phyloP scores from a whole-genome alignment of 2,888 invertebrate species.

The Lasioglossum villosulum region DNA sequence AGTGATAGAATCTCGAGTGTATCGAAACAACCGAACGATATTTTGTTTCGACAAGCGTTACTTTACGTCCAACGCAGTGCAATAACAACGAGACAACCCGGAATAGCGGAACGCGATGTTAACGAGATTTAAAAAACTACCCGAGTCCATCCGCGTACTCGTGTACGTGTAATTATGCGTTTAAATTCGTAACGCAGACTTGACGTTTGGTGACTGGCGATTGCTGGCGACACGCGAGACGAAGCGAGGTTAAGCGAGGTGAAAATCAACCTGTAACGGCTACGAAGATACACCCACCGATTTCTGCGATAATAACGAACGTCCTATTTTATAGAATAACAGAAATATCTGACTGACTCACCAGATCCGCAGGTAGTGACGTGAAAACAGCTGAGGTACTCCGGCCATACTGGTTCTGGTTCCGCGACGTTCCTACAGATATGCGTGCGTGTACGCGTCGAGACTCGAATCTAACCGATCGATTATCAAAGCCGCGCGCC shows the following conservation, averaged over 20 bases:
- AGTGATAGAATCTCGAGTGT: neutral
- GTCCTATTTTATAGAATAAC: conserved; percentile 35
- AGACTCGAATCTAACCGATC: conserved; percentile 47
- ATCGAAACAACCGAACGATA: neutral
- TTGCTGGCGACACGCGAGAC: too few species aligned
- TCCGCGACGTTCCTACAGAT: conserved; percentile 69
- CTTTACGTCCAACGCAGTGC: neutral
- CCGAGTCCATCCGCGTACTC: neutral
- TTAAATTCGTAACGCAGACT: conserved; percentile 23
- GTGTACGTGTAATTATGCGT: neutral
- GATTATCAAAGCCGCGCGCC: conserved; percentile 48
- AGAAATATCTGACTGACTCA: conserved; percentile 76
- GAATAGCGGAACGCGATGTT: neutral
- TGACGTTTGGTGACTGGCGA: neutral
- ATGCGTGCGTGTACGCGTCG: conserved; percentile 51
- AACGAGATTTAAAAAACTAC: conserved; percentile 16
- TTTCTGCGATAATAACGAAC: conserved; percentile 26
- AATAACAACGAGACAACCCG: neutral
- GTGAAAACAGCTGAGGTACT: conserved; percentile 80
- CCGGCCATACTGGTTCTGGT: conserved; percentile 79
- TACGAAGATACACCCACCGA: conserved; percentile 9
- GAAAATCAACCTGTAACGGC: neutral
- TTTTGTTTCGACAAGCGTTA: neutral
- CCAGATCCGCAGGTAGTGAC: conserved; percentile 77
- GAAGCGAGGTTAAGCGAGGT: neutral